Evolutionary conservation across 2,888 invertebrate genomes (phyloP).

Genomic region (Thumatha senex): DNA sequence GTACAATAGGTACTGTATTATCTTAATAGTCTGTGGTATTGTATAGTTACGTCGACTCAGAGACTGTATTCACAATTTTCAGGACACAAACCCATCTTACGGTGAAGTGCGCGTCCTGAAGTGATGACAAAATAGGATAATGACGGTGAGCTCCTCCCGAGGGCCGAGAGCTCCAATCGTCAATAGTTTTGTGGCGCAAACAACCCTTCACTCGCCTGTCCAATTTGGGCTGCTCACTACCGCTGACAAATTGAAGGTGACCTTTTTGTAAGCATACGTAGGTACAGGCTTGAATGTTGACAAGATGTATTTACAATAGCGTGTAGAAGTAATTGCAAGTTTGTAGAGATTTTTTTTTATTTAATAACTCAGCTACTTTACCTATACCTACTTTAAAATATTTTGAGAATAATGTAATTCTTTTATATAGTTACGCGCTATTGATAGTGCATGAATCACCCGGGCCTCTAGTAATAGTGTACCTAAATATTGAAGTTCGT

Average conservation of each 20-base stretch:
- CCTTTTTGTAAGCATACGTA: slow-evolving; percentile 30
- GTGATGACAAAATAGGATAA: slow-evolving; percentile 50
- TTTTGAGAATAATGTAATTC: no score
- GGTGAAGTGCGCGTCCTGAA: slow-evolving; percentile 27
- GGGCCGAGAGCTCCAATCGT: slow-evolving; percentile 34
- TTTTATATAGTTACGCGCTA: no score
- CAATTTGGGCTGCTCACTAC: slow-evolving; percentile 28
- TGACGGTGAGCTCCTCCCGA: slow-evolving; percentile 15
- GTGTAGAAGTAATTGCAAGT: not conserved
- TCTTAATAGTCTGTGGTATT: no score
- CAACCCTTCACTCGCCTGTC: slow-evolving; percentile 35
- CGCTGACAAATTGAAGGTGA: slow-evolving; percentile 38
- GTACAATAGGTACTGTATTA: no score
- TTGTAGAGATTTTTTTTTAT: not conserved
- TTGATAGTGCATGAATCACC: no score
- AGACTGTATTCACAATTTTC: slow-evolving; percentile 13
- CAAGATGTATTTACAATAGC: not conserved
- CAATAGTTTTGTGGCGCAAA: slow-evolving; percentile 47
- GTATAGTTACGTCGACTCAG: no score
- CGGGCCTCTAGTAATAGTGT: no score
- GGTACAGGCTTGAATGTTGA: slow-evolving; percentile 2
- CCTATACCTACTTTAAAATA: no score
- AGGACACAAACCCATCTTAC: slow-evolving; percentile 18
- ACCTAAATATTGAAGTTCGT: no score
- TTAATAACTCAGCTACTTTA: no score